A percentile compares a stretch with the other conserved stretches of the same genome.
Evolutionary conservation across 2,888 invertebrate genomes (phyloP).

Genomic region (Macrophya alboannulata): DNA sequence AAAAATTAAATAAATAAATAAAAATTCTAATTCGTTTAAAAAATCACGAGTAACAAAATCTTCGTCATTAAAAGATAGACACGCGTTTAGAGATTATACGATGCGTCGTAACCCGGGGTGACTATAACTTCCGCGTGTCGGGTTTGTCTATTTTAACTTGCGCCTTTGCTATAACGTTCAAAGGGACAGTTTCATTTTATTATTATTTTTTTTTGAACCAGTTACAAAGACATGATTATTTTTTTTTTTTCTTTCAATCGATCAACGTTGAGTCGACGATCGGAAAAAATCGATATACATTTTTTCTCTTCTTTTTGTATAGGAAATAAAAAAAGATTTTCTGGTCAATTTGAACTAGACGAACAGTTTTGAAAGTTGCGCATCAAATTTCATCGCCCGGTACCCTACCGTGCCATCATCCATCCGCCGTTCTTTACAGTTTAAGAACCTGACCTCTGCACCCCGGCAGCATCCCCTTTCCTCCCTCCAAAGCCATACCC

Average conservation of each 20-base stretch:
- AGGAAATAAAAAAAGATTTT: background rate
- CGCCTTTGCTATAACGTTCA: background rate
- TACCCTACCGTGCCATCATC: background rate
- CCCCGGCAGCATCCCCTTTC: background rate
- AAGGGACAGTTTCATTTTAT: background rate
- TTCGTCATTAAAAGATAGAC: background rate
- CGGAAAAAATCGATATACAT: no score
- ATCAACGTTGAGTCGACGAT: no score
- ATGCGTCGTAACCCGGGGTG: background rate
- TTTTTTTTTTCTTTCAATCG: no score
- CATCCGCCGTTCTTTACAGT: background rate
- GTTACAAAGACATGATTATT: no score
- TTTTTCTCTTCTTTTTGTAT: no score
- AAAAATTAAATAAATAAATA: background rate
- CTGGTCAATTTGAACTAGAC: background rate
- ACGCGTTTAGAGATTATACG: conserved; percentile 14
- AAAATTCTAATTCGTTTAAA: background rate
- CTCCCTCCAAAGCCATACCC: background rate
- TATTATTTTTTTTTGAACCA: background rate
- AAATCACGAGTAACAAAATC: conserved; percentile 27
- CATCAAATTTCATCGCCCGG: conserved; percentile 14
- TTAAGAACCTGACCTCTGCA: conserved; percentile 47
- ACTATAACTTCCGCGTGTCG: conserved; percentile 12
- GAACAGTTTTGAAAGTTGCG: background rate
- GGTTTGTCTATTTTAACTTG: conserved; percentile 23